Conservation (phyloP, 2,888 invertebrate species). For the Buathra laborator region DNA sequence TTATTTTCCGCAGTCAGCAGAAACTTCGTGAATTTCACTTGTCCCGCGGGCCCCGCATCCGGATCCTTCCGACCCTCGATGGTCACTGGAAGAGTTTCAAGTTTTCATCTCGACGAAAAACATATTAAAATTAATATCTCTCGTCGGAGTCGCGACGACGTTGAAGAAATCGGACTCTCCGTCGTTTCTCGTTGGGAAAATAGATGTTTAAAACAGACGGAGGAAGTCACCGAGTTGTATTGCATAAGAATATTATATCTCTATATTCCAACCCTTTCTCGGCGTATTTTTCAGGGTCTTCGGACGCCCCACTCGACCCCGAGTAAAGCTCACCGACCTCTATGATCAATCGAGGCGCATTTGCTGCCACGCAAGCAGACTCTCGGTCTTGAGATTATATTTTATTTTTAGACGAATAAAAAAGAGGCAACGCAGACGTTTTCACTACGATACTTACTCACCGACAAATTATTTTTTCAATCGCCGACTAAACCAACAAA, state of each 20-base stretch:
- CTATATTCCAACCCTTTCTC: slow-evolving; percentile 19
- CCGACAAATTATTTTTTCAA: too few relatives aligned
- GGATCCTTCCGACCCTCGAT: slow-evolving; percentile 87
- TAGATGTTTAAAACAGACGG: background rate
- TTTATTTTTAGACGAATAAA: too few relatives aligned
- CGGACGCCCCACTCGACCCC: slow-evolving; percentile 8
- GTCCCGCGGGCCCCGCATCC: background rate
- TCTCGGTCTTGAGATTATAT: too few relatives aligned
- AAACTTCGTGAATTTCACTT: slow-evolving; percentile 91
- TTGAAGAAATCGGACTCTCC: background rate
- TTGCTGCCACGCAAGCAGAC: background rate
- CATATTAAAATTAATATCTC: background rate
- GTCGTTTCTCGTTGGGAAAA: background rate
- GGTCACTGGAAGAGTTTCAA: slow-evolving; percentile 86
- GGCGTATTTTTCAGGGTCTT: slow-evolving; percentile 31
- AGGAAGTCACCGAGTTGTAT: slow-evolving; percentile 9
- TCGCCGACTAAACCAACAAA: too few relatives aligned
- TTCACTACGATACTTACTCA: too few relatives aligned
- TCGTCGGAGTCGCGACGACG: background rate
- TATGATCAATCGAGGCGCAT: slow-evolving; percentile 8
- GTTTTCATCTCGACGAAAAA: slow-evolving; percentile 14
- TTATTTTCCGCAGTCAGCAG: slow-evolving; percentile 91
- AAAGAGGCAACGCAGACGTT: too few relatives aligned
- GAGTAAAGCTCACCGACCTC: slow-evolving; percentile 30
- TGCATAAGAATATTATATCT: slow-evolving; percentile 41